A percentile compares a stretch with the other conserved stretches of the same genome.
phyloP scores from a whole-genome alignment of 2,797 vertebrate genomes.

The Helarctos malayanus region DNA sequence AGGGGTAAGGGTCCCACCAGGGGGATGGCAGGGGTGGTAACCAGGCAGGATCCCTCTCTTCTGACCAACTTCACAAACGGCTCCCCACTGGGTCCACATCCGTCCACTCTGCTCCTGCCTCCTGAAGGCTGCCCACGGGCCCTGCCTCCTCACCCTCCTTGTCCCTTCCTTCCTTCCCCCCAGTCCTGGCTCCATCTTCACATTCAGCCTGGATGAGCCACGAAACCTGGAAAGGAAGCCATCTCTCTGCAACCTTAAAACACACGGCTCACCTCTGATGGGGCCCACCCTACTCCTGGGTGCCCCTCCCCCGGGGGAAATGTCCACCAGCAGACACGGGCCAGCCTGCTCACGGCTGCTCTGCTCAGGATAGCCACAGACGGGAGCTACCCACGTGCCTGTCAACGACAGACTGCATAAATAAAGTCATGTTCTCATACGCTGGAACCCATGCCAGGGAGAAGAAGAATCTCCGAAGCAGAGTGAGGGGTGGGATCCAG shows the following conservation, averaged over 20 bases:
- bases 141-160: neutral
- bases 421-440: neutral
- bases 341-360: neutral
- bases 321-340: neutral
- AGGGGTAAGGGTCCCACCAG: neutral
- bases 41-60: neutral
- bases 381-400: neutral
- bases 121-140: neutral
- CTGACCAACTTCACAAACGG: neutral
- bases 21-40: neutral
- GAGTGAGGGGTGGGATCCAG: neutral
- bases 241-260: neutral
- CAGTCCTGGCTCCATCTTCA: neutral
- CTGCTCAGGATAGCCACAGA: neutral
- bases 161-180: neutral
- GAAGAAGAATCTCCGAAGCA: neutral
- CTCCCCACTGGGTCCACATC: neutral
- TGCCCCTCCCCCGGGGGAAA: neutral
- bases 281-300: neutral
- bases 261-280: neutral
- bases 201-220: neutral
- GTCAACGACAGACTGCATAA: fast-evolving
- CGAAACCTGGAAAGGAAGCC: neutral
- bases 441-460: neutral
- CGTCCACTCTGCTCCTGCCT: neutral